These are phyloP conservation scores for Mesoligia furuncula DNA, from an alignment of 2,888 invertebrate species.

Conservation along the genomic window DNA sequence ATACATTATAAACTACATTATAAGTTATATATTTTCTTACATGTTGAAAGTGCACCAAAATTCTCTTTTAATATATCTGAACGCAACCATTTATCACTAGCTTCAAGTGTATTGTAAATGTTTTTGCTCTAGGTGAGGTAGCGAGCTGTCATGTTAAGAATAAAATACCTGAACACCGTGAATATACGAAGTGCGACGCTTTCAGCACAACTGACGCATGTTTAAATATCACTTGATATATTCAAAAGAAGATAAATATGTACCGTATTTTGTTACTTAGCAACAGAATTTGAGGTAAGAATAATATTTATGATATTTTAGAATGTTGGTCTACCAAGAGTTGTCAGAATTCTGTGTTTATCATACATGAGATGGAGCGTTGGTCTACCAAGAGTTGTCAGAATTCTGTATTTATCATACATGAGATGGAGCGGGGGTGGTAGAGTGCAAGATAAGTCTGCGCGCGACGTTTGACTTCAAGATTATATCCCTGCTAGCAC, in stretches of 20 bases:
- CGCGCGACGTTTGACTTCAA: too few relatives aligned
- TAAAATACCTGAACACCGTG: conserved; percentile 50
- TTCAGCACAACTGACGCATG: conserved; percentile 27
- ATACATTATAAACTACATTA: too few relatives aligned
- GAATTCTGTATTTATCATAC: conserved; percentile 14
- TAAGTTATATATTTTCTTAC: not conserved
- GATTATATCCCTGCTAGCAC: too few relatives aligned
- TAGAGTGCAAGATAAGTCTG: too few relatives aligned
- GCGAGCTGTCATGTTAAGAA: conserved; percentile 49
- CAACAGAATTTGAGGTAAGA: conserved; percentile 16
- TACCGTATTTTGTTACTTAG: conserved; percentile 23
- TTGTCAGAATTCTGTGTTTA: conserved; percentile 22
- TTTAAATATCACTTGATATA: conserved; percentile 31
- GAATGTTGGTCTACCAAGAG: conserved; percentile 14
- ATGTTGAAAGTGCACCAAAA: conserved; percentile 7
- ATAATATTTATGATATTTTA: conserved; percentile 30
- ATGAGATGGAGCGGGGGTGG: not conserved
- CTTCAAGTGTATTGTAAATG: conserved; percentile 57
- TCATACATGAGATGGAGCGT: conserved; percentile 1
- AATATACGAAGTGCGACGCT: conserved; percentile 48
- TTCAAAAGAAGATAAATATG: conserved; percentile 36
- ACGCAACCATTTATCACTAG: conserved; percentile 59
- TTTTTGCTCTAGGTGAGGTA: conserved; percentile 33
- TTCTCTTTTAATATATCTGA: conserved; percentile 26
- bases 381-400: conserved; percentile 18